Conservation (phyloP, 1,140 invertebrate species). For the Pogonomyrmex californicus region DNA sequence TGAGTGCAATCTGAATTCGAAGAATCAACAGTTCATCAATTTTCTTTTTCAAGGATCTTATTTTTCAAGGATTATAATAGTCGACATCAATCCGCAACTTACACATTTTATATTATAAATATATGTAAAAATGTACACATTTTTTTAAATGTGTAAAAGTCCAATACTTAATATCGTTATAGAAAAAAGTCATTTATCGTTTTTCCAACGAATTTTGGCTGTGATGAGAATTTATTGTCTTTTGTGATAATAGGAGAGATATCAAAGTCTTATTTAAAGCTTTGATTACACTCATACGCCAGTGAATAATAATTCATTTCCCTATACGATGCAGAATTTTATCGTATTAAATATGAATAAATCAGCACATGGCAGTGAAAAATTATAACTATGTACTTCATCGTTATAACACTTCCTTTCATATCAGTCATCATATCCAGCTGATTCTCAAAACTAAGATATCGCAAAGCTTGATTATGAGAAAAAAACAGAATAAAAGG, state of each 20-base stretch:
- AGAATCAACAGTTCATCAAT: slow-evolving; percentile 16
- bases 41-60: slow-evolving; percentile 10
- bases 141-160: slow-evolving; percentile 22
- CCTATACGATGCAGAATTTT: slow-evolving; percentile 1
- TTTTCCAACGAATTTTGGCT: slow-evolving; percentile 36
- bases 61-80: slow-evolving; percentile 30
- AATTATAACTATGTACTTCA: slow-evolving; percentile 69
- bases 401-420: slow-evolving; percentile 35
- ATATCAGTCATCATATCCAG: slow-evolving; percentile 28
- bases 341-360: slow-evolving; percentile 52
- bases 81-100: background rate
- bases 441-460: slow-evolving; percentile 37
- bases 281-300: slow-evolving; percentile 49
- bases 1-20: slow-evolving; percentile 39
- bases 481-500: background rate
- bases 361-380: slow-evolving; percentile 72
- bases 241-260: slow-evolving; percentile 9
- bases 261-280: slow-evolving; percentile 40
- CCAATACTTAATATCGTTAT: slow-evolving; percentile 2
- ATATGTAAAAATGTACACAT: slow-evolving; percentile 24
- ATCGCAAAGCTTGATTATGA: background rate
- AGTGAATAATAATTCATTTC: slow-evolving; percentile 32
- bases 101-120: slow-evolving; percentile 20
- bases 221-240: slow-evolving; percentile 54
- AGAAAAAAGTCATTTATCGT: slow-evolving; percentile 34